Evolutionary conservation across 2,113 vertebrate genomes (phyloP).

Genomic region (Pungitius pungitius): DNA sequence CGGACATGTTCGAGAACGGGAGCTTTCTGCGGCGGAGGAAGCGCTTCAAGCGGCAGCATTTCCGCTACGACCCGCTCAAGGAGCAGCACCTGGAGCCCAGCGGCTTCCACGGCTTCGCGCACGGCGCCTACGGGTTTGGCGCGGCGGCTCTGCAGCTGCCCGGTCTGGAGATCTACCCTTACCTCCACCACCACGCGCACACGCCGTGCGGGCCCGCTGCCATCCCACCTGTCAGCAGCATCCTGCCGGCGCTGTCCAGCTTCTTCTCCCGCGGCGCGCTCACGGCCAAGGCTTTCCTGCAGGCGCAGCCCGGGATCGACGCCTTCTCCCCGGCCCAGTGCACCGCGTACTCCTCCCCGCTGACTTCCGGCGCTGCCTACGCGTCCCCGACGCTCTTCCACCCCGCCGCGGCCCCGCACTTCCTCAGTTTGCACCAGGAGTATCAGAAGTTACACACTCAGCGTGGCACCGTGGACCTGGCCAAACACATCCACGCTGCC

Average conservation of each 20-base stretch:
- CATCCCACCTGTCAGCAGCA: constrained; percentile 79
- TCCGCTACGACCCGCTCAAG: constrained; percentile 75
- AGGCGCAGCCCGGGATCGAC: constrained; percentile 71
- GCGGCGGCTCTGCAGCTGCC: constrained; percentile 76
- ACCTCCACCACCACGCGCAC: constrained; percentile 69
- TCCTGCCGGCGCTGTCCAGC: constrained; percentile 81
- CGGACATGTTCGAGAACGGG: constrained; percentile 86
- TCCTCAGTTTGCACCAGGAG: constrained; percentile 77
- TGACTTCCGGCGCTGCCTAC: constrained; percentile 64
- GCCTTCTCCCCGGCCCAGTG: constrained; percentile 64
- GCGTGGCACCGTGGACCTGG: constrained; percentile 53
- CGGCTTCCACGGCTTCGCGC: constrained; percentile 68
- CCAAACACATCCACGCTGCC: constrained; percentile 64
- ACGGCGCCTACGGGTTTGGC: constrained; percentile 75
- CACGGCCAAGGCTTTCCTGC: constrained; percentile 76
- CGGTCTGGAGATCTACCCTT: constrained; percentile 78
- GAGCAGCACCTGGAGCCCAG: constrained; percentile 75
- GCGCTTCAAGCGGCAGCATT: constrained; percentile 83
- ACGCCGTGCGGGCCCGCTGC: constrained; percentile 62
- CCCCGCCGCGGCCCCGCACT: constrained; percentile 70
- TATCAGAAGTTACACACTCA: constrained; percentile 78
- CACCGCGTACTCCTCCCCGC: constrained; percentile 56
- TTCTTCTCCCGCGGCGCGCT: constrained; percentile 78
- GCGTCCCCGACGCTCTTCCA: constrained; percentile 73
- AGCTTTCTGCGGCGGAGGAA: constrained; percentile 84